Evolutionary conservation across 2,113 vertebrate species (phyloP).

Genomic region (Ursus arctos): DNA sequence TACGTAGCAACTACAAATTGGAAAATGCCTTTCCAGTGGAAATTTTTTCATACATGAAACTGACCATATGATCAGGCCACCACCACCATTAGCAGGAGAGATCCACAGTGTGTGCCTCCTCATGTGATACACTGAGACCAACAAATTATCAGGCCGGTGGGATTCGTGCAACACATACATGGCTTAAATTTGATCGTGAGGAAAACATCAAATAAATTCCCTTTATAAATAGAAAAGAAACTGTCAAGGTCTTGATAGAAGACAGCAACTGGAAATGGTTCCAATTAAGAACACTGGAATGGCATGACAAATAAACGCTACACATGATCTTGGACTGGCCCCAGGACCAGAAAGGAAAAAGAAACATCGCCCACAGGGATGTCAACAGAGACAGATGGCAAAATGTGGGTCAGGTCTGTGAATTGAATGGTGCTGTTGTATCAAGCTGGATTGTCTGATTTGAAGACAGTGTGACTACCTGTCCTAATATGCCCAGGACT

Average conservation of each 20-base stretch:
- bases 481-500: not conserved
- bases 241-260: not conserved
- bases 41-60: not conserved
- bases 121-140: not conserved
- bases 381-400: not conserved
- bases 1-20: not conserved
- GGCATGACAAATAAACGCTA: not conserved
- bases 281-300: not conserved
- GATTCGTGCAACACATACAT: not conserved
- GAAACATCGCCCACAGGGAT: not conserved
- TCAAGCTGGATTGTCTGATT: not conserved
- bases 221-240: not conserved
- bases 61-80: not conserved
- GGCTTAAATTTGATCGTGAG: not conserved
- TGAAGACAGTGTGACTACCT: not conserved
- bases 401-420: not conserved
- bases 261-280: not conserved
- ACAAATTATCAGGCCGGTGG: not conserved
- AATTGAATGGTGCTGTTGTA: not conserved
- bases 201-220: not conserved
- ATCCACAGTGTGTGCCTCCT: not conserved
- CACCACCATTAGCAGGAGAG: no score
- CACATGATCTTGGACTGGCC: not conserved
- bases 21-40: not conserved
- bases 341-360: not conserved